Evolutionary conservation across 2,113 vertebrate genomes (phyloP).

Genomic region (Pachyramphus minor): DNA sequence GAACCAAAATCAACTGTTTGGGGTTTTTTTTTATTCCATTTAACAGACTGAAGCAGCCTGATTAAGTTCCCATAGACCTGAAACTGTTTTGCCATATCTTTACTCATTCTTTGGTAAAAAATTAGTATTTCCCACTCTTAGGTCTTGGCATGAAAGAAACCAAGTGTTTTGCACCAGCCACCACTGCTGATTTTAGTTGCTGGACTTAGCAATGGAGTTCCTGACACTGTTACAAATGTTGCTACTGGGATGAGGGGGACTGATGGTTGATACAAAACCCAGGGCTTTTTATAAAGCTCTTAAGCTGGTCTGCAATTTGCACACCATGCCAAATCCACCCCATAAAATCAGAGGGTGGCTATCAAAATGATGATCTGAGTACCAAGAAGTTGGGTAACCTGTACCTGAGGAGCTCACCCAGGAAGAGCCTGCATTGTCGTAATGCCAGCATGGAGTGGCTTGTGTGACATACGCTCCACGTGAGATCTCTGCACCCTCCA

Average conservation of each 20-base stretch:
- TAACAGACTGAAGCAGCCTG: neutral
- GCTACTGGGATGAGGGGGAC: neutral
- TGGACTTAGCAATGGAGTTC: neutral
- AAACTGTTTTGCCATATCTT: neutral
- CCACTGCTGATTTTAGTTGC: neutral
- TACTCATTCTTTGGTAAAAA: neutral
- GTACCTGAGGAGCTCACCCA: neutral
- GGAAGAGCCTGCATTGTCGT: neutral
- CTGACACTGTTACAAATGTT: neutral
- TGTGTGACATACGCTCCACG: neutral
- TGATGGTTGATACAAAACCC: neutral
- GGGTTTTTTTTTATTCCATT: neutral
- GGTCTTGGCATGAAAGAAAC: neutral
- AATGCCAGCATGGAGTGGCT: neutral
- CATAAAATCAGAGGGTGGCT: neutral
- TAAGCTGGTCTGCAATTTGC: accelerated
- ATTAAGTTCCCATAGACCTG: neutral
- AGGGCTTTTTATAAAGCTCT: neutral
- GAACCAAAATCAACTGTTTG: neutral
- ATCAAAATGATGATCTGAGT: neutral
- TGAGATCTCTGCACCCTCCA: neutral
- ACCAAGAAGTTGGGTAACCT: neutral
- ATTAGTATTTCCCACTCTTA: neutral
- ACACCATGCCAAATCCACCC: neutral
- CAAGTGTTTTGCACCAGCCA: neutral